Evolutionary conservation across 1,140 invertebrate species (phyloP).

Genomic region (Drosophila parabipectinata): DNA sequence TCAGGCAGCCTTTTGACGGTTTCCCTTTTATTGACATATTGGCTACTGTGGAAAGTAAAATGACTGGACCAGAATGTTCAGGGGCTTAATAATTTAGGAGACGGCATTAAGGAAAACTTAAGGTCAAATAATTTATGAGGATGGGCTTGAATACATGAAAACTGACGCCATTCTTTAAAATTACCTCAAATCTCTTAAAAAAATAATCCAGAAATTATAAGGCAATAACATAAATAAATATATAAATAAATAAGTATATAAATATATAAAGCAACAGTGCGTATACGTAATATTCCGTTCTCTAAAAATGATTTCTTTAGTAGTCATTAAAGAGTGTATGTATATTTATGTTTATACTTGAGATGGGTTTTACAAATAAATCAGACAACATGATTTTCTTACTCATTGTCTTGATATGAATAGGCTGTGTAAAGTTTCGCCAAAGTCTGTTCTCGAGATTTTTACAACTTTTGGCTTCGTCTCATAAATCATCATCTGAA

Average conservation of each 20-base stretch:
- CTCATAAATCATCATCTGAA: constrained; percentile 1
- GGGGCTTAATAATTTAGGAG: constrained; percentile 34
- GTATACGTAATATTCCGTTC: no score
- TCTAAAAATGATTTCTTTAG: no score
- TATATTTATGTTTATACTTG: no score
- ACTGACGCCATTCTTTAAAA: not conserved
- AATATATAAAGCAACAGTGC: no score
- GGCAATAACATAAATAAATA: not conserved
- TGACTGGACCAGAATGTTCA: constrained; percentile 34
- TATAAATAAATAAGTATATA: no score
- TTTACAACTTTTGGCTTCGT: not conserved
- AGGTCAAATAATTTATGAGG: constrained; percentile 11
- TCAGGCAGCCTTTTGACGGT: constrained; percentile 29
- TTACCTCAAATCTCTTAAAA: not conserved
- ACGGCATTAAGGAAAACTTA: constrained; percentile 19
- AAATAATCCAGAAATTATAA: not conserved
- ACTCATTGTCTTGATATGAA: not conserved
- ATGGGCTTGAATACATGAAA: not conserved
- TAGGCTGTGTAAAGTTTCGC: not conserved
- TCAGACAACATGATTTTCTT: no score
- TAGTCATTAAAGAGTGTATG: no score
- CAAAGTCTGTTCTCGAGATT: not conserved
- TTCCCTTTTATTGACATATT: constrained; percentile 37
- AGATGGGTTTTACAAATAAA: no score
- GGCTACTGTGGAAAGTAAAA: constrained; percentile 7